These are phyloP conservation scores for Halcyon badia DNA, from an alignment of 2,797 vertebrate genomes.

Conservation along the genomic window DNA sequence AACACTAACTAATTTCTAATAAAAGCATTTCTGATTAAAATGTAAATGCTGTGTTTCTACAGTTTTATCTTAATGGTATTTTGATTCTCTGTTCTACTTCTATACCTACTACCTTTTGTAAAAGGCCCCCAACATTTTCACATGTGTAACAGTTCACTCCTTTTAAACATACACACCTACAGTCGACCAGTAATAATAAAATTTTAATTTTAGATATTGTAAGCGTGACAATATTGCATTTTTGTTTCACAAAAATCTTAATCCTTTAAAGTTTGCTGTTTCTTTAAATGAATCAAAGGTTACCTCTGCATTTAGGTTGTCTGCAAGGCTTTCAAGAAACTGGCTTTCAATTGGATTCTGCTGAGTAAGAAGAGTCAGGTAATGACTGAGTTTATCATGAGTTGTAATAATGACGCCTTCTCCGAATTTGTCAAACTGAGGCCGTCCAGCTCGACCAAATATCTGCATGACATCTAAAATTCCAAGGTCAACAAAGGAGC, in stretches of 20 bases:
- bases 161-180: not conserved
- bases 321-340: conserved; percentile 93
- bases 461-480: conserved; percentile 99
- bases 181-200: not conserved
- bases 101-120: not conserved
- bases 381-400: conserved; percentile 97
- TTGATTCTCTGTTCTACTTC: not conserved
- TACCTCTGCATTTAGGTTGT: conserved; percentile 98
- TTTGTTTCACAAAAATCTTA: not conserved
- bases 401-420: conserved; percentile 96
- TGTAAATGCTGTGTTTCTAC: not conserved
- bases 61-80: not conserved
- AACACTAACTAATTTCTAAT: not conserved
- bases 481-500: conserved; percentile 95
- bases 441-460: conserved; percentile 95
- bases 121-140: not conserved
- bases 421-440: conserved; percentile 96
- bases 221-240: not conserved
- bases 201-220: not conserved
- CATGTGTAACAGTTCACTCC: not conserved
- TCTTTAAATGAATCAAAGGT: conserved; percentile 23
- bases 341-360: conserved; percentile 99
- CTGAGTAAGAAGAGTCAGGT: conserved; percentile 96
- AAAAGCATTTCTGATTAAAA: not conserved
- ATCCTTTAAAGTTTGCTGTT: not conserved